phyloP scores from a whole-genome alignment of 2,797 vertebrate species.

The Sebastes oblongus region DNA sequence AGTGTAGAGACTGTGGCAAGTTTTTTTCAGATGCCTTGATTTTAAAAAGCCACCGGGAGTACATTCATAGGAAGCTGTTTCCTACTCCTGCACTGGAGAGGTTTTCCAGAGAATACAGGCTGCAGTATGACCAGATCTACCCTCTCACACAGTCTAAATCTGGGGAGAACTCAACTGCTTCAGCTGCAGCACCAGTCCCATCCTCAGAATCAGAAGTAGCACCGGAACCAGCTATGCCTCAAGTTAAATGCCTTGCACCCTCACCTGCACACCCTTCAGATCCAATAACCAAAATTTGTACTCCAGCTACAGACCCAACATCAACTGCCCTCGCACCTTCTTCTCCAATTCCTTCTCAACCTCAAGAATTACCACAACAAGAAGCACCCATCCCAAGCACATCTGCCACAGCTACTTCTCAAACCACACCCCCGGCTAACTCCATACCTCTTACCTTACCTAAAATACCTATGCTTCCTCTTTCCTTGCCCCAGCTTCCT shows the following conservation, averaged over 20 bases:
- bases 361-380: constrained; percentile 47
- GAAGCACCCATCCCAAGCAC: constrained; percentile 43
- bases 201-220: constrained; percentile 81
- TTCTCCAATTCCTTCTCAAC: constrained; percentile 47
- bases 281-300: constrained; percentile 29
- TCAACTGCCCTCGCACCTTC: constrained; percentile 15
- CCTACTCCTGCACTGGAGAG: constrained; percentile 92
- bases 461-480: constrained; percentile 71
- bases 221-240: constrained; percentile 76
- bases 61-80: constrained; percentile 92
- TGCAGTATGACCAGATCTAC: constrained; percentile 95
- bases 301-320: constrained; percentile 45
- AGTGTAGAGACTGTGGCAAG: constrained; percentile 93
- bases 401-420: constrained; percentile 42
- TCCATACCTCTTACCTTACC: constrained; percentile 60
- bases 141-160: constrained; percentile 87
- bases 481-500: constrained; percentile 68
- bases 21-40: constrained; percentile 96
- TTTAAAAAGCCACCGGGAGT: constrained; percentile 98
- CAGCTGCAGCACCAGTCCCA: constrained; percentile 68
- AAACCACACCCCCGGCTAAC: constrained; percentile 48
- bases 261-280: constrained; percentile 47
- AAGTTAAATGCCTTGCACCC: constrained; percentile 76
- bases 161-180: constrained; percentile 70
- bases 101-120: constrained; percentile 95